Percentiles rank a stretch among this genome's conserved stretches.
Conservation (phyloP, 37 sponge, comb jelly and placozoan species). For the Spongilla lacustris region DNA sequence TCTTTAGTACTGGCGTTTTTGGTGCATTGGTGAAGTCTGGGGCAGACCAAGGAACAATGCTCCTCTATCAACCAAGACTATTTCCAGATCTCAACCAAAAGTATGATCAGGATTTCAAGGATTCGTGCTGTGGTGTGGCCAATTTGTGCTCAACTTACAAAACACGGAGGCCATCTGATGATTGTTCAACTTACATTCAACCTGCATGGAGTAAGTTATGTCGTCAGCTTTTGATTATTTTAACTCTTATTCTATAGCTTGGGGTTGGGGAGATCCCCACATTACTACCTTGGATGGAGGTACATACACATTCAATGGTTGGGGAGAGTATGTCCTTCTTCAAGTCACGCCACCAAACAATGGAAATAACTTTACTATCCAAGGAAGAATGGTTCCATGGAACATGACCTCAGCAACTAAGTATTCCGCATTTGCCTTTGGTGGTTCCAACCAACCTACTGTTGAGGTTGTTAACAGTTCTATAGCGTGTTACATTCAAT, state of each 20-base stretch:
- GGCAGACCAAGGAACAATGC: conserved; percentile 16
- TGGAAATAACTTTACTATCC: conserved; percentile 14
- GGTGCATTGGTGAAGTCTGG: conserved; percentile 3
- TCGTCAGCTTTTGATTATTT: background rate
- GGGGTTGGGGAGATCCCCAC: conserved; percentile 82
- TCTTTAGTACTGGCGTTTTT: too few species aligned
- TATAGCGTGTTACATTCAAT: too few species aligned
- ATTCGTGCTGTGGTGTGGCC: conserved; percentile 41
- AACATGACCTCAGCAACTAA: conserved; percentile 44
- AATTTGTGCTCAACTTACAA: conserved; percentile 43
- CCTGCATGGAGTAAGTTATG: conserved; percentile 27
- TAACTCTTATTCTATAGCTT: conserved; percentile 22
- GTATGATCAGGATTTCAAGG: conserved; percentile 34
- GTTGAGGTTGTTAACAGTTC: background rate
- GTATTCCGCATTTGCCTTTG: conserved; percentile 56
- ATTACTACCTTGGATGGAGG: conserved; percentile 65
- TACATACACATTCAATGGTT: conserved; percentile 82
- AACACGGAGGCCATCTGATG: conserved; percentile 40
- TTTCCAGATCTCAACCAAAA: background rate
- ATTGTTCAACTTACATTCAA: conserved; percentile 37
- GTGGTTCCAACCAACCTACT: background rate
- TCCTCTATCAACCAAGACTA: conserved; percentile 8
- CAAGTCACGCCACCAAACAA: background rate
- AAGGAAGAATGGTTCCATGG: conserved; percentile 45
- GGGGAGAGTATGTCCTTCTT: conserved; percentile 62